These are phyloP conservation scores for Nomada goodeniana DNA, from an alignment of 2,888 invertebrate species.

Conservation along the genomic window DNA sequence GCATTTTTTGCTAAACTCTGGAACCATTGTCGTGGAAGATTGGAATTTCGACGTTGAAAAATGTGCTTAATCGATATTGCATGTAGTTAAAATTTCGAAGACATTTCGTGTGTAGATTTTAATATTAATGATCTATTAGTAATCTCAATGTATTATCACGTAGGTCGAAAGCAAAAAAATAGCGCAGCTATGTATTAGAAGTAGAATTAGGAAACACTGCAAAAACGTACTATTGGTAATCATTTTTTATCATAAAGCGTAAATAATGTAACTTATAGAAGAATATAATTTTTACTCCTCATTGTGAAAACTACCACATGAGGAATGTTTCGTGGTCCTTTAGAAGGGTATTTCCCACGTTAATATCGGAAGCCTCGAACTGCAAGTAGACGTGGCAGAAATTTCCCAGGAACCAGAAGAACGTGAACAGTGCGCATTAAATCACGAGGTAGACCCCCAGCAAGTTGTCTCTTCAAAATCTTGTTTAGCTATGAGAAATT, in stretches of 20 bases:
- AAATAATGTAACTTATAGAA: too few species aligned
- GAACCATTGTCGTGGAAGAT: conserved; percentile 82
- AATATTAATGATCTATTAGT: background rate
- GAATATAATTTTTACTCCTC: too few species aligned
- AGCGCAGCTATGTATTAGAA: too few species aligned
- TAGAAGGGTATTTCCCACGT: conserved; percentile 81
- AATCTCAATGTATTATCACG: too few species aligned
- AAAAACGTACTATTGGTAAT: too few species aligned
- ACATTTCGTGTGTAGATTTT: background rate
- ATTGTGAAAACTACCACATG: background rate
- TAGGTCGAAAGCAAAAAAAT: too few species aligned
- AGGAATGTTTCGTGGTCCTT: conserved; percentile 39
- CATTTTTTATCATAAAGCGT: too few species aligned
- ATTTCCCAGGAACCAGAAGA: conserved; percentile 78
- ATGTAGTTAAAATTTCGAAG: background rate
- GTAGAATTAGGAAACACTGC: too few species aligned
- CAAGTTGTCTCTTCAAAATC: conserved; percentile 76
- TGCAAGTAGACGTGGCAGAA: conserved; percentile 59
- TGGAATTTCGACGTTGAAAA: conserved; percentile 76
- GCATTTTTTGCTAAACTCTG: conserved; percentile 72
- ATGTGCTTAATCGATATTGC: background rate
- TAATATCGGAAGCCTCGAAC: conserved; percentile 79
- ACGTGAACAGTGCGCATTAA: conserved; percentile 67
- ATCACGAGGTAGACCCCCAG: conserved; percentile 79
- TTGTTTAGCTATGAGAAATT: conserved; percentile 81